Conservation (phyloP, 2,888 invertebrate genomes). For the Eupithecia dodoneata region DNA sequence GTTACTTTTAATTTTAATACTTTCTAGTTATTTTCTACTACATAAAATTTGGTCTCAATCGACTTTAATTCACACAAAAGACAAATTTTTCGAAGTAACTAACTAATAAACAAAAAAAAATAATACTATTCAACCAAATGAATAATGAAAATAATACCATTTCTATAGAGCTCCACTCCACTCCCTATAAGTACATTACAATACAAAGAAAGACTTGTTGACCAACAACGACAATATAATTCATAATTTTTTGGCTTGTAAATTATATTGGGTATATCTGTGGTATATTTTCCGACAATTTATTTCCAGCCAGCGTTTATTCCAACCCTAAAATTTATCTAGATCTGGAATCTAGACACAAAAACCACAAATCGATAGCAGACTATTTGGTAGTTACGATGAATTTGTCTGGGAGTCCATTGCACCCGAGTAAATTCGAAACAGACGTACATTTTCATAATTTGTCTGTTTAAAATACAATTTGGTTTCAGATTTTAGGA, state of each 20-base stretch:
- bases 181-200: background rate
- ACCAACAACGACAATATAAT: too few species aligned
- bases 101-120: too few species aligned
- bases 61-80: too few species aligned
- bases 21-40: too few species aligned
- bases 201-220: background rate
- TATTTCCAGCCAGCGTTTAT: background rate
- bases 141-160: too few species aligned
- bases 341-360: conserved; percentile 4
- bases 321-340: background rate
- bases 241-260: too few species aligned
- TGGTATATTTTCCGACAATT: background rate
- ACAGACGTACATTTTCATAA: conserved; percentile 36
- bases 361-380: conserved; percentile 24
- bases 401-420: conserved; percentile 24
- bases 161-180: background rate
- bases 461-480: conserved; percentile 36
- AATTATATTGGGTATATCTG: too few species aligned
- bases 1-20: too few species aligned
- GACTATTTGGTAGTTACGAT: conserved; percentile 17
- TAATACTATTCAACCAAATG: too few species aligned
- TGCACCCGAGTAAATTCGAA: conserved; percentile 35
- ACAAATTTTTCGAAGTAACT: too few species aligned
- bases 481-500: background rate
- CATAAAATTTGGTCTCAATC: too few species aligned